Conservation (phyloP, 2,113 vertebrate species). For the Otolemur garnettii region DNA sequence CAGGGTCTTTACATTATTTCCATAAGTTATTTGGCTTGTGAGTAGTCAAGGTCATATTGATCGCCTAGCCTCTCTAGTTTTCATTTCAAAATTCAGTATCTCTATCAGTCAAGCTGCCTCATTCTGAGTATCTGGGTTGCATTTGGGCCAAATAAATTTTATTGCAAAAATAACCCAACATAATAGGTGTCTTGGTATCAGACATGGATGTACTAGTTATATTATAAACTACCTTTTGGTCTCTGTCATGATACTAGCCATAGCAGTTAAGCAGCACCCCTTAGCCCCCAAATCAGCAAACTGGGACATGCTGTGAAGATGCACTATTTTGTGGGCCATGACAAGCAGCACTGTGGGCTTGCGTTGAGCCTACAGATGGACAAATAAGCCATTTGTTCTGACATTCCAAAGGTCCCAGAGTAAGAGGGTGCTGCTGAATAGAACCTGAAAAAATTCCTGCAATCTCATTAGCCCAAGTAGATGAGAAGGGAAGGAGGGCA, state of each 20-base stretch:
- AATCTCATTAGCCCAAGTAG: constrained; percentile 73
- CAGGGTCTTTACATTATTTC: constrained; percentile 75
- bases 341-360: fast-evolving
- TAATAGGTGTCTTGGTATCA: background rate
- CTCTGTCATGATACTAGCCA: background rate
- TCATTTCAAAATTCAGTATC: constrained; percentile 79
- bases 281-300: background rate
- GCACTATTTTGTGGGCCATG: background rate
- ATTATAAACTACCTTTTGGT: background rate
- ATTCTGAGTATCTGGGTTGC: constrained; percentile 48
- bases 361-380: background rate
- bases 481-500: constrained; percentile 69
- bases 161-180: constrained; percentile 53
- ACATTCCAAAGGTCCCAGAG: constrained; percentile 10
- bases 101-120: constrained; percentile 67
- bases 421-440: background rate
- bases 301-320: background rate
- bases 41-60: constrained; percentile 82
- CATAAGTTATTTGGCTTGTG: constrained; percentile 71
- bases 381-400: background rate
- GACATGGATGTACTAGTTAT: background rate
- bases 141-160: constrained; percentile 34
- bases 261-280: background rate
- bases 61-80: constrained; percentile 61
- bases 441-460: background rate